These are phyloP conservation scores for Agrypnus murinus DNA, from an alignment of 2,888 invertebrate species.

Conservation along the genomic window DNA sequence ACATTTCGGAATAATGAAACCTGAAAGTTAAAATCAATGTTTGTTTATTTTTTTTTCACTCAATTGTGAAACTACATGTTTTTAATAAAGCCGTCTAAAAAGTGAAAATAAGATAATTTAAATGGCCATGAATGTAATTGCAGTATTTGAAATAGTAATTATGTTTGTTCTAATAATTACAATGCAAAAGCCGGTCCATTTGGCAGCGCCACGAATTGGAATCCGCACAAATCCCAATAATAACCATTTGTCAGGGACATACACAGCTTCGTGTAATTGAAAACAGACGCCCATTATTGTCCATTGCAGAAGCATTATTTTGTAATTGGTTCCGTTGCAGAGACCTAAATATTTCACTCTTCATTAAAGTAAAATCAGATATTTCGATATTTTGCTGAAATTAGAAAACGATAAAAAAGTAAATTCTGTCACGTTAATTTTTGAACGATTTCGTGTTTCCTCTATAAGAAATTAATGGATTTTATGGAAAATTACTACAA, in stretches of 20 bases:
- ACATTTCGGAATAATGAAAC: no score
- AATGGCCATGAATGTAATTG: background rate
- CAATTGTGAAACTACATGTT: no score
- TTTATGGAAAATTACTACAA: no score
- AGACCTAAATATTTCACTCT: conserved; percentile 27
- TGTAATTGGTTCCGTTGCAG: conserved; percentile 36
- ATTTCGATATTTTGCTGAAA: background rate
- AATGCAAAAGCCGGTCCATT: conserved; percentile 35
- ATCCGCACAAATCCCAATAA: conserved; percentile 45
- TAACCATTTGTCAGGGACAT: conserved; percentile 46
- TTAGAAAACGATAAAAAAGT: no score
- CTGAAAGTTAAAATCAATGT: no score
- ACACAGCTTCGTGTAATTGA: conserved; percentile 44
- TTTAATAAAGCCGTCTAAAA: no score
- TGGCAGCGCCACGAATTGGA: conserved; percentile 39
- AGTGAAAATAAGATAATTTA: no score
- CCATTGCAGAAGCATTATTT: conserved; percentile 42
- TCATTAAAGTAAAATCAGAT: background rate
- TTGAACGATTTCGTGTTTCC: no score
- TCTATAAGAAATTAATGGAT: no score
- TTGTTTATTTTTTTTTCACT: no score
- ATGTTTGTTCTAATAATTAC: conserved; percentile 41
- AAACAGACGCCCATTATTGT: conserved; percentile 50
- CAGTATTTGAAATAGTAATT: conserved; percentile 29
- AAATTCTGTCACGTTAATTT: no score